phyloP scores from a whole-genome alignment of 2,113 vertebrate genomes.

The Boulengeromyrus knoepffleri region DNA sequence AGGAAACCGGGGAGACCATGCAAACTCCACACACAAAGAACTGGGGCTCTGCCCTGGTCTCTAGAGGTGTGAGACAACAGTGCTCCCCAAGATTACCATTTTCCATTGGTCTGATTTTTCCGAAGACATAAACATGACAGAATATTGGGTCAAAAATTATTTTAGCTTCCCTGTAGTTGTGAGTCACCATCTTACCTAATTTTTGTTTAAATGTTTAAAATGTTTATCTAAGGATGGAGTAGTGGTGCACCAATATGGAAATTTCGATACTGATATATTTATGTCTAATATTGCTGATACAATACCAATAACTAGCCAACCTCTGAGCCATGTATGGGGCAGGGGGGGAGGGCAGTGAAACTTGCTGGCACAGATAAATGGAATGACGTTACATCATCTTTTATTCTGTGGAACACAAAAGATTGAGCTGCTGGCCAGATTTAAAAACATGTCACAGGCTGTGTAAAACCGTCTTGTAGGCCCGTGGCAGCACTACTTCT shows the following conservation, averaged over 20 bases:
- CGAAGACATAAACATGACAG: too few species aligned
- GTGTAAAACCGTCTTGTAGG: too few species aligned
- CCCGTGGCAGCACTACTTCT: too few species aligned
- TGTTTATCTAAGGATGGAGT: too few species aligned
- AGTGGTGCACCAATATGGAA: neutral
- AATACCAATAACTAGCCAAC: neutral
- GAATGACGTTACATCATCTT: neutral
- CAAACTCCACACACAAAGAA: too few species aligned
- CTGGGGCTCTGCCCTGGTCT: too few species aligned
- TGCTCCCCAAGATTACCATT: too few species aligned
- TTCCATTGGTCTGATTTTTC: too few species aligned
- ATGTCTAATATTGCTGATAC: neutral
- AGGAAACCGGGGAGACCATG: too few species aligned
- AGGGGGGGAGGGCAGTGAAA: neutral
- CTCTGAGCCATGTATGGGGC: neutral
- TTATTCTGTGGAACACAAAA: neutral
- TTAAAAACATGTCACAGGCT: too few species aligned
- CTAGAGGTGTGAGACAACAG: too few species aligned
- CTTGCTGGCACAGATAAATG: neutral
- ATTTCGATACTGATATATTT: neutral
- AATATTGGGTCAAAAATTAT: neutral
- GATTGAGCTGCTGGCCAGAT: too few species aligned
- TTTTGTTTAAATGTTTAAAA: neutral
- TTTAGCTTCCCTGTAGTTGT: neutral
- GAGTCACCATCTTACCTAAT: neutral